Evolutionary conservation across 2,113 vertebrate genomes (phyloP), one percentile per base, ranked within the genome.

Genomic region (Halcyon senegalensis): DNA sequence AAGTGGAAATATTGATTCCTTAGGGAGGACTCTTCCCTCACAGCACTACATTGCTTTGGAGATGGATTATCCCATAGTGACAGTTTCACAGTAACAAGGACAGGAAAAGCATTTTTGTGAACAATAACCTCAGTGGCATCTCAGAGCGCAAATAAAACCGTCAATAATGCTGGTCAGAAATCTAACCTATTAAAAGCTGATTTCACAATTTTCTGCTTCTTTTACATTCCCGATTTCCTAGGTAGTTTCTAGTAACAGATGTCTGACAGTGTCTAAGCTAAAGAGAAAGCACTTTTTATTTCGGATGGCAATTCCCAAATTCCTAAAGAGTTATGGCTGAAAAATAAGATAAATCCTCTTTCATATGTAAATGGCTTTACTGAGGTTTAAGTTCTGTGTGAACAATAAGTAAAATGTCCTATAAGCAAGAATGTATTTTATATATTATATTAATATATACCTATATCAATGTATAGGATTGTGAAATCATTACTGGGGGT

Each of bases 1-100:
- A 81, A 89, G 53, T 82, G 83, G 76, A 93, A 93, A 75, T 91
- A 96, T 11, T 25, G 62, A 95, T 85, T 95, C 84, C 81, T 73
- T 20, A 31, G 37, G 51, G 76, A 72, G 41, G 68, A 56, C 33
- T 70, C 72, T 78, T 87, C 17, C 33, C 56, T 27, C 28, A 8
- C 24, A 81, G 60, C 60, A 37, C 35, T 30, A 31, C 13, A 17
- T 43, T 63, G 53, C 67, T 93, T 70, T 67, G 18, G 64, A 92
- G 72, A 92, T 81, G 25, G 73, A 92, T 78, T 75, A 81, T 14
- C 56, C 41, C 30, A 6, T 1, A 86, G 50, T 67, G 51, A 56
- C 31, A 64, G 80, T 53, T 92, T 86, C 83, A 84, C 46, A 80
- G 83, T 43, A 90, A 41, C 7, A 79, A 31, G 23, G 41, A 89